Evolutionary conservation across 1,140 invertebrate species (phyloP), one percentile per base, ranked within the genome.

Genomic region (Brachionus rotundiformis): DNA sequence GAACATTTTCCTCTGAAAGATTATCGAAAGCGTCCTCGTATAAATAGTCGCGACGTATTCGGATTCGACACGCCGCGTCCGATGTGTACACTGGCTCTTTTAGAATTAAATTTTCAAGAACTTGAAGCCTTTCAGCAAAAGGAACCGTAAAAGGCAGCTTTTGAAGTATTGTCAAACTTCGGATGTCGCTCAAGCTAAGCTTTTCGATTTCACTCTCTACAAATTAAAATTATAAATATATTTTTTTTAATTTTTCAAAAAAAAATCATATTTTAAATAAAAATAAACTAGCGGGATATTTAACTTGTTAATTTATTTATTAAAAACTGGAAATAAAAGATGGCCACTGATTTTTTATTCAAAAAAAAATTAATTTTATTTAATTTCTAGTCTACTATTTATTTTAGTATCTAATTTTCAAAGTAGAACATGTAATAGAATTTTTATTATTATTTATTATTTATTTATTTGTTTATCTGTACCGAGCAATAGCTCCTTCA

Each of bases 21-120:
- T 96, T 96, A 31, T 96, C 94, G 87, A 95, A 98, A 0, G 96
- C 94, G 89, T 98, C 96, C 89, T 98, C 96, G 87, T 98, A 98
- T 0, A 98, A 89, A 89, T 96, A 95, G 84, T 93, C 94, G 77
- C 96, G 90, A 65, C 96, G 89, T 2, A 98, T 93, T 16, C 92
- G 91, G 1, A 97, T 91, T 83, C 92, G 91, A 77, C 95, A 94
- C 25, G 90, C 90, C 0, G 92, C 91, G 0, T 92, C 92, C 82
- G 92, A 91, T 61, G 47, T 23, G 23, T 79, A 63, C 7, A 59
- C 31, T 11, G 68, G 68, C 23, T 73, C 85, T 83, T 83, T 93
- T 89, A 85, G 94, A 93, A 81, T 92, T 91, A 95, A 92, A 61
- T 95, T 92, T 81, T 94, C 87, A n/a, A 83, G 68, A 71, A 88